Conservation (phyloP, 1,140 invertebrate genomes). For the Tetramorium alpestre region DNA sequence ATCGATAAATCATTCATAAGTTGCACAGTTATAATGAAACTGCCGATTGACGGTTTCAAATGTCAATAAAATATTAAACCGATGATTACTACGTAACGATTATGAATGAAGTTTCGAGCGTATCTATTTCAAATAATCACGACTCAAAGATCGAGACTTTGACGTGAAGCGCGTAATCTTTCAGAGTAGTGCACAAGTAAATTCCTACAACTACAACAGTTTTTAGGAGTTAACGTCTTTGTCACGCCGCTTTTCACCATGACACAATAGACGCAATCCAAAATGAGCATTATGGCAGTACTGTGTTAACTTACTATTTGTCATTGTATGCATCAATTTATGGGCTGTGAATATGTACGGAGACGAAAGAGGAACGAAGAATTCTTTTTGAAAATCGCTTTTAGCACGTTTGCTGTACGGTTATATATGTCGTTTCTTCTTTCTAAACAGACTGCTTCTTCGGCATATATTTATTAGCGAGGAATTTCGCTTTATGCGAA, state of each 20-base stretch:
- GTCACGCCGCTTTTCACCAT: neutral
- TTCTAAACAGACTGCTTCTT: constrained; percentile 6
- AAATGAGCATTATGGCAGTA: neutral
- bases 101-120: neutral
- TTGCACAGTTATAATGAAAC: neutral
- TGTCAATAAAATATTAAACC: constrained; percentile 24
- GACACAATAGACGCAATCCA: neutral
- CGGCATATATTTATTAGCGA: neutral
- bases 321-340: neutral
- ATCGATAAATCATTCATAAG: neutral
- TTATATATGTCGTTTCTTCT: neutral
- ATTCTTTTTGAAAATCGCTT: neutral
- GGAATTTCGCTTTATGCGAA: constrained; percentile 22
- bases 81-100: neutral
- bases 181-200: neutral
- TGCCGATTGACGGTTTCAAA: neutral
- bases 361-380: neutral
- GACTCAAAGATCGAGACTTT: neutral
- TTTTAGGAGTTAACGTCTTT: neutral
- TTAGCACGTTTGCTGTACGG: neutral
- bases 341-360: neutral
- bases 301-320: neutral
- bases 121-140: neutral
- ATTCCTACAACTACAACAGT: neutral
- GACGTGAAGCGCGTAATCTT: neutral